Conservation (phyloP, 1,140 invertebrate genomes). For the Drosophila rhopaloa region DNA sequence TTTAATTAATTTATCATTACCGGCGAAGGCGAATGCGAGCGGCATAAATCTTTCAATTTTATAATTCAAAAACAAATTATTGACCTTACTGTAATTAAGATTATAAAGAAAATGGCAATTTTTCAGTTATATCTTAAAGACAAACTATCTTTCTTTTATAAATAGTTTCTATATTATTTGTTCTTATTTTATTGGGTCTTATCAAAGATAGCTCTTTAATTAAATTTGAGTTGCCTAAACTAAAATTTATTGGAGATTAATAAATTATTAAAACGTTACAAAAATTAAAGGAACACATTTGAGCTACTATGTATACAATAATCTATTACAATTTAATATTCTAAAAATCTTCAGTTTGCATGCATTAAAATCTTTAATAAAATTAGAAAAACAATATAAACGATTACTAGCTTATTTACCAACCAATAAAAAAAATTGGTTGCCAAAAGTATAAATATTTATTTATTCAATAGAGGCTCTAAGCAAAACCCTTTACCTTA, state of each 20-base stretch:
- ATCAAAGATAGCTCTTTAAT: too few species aligned
- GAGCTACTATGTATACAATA: too few species aligned
- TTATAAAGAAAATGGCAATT: not conserved
- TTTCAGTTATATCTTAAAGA: not conserved
- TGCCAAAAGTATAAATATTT: not conserved
- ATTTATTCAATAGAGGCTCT: not conserved
- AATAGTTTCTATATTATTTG: too few species aligned
- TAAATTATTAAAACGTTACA: too few species aligned
- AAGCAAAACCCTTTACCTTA: not conserved
- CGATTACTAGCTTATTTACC: too few species aligned
- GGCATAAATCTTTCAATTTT: conserved; percentile 19
- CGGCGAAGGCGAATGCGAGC: not conserved
- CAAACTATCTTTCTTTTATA: not conserved
- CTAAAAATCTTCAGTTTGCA: too few species aligned
- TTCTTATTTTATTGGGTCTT: too few species aligned
- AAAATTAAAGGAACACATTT: too few species aligned
- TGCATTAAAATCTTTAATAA: not conserved
- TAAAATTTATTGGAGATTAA: too few species aligned
- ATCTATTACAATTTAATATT: too few species aligned
- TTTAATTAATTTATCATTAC: conserved; percentile 38
- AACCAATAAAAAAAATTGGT: not conserved
- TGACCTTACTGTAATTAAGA: not conserved
- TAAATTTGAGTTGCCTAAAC: too few species aligned
- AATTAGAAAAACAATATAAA: not conserved
- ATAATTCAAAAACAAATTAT: not conserved